phyloP scores from a whole-genome alignment of 2,888 invertebrate species.

The Eugnorisma glareosa region DNA sequence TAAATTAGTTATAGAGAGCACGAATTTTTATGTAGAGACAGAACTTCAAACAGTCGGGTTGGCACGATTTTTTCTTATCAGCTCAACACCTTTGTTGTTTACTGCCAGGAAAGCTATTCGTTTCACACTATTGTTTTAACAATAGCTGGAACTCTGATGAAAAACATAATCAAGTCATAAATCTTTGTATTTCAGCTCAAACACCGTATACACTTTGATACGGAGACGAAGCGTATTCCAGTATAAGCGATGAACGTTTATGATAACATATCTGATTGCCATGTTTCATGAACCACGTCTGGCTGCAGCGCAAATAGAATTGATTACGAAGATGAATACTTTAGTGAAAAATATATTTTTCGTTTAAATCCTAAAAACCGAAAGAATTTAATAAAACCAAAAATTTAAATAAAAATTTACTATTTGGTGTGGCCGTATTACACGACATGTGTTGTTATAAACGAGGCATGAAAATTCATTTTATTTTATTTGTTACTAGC shows the following conservation, averaged over 20 bases:
- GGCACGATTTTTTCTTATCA: not conserved
- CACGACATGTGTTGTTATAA: too few relatives aligned
- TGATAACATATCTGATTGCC: conserved; percentile 57
- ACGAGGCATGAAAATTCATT: not conserved
- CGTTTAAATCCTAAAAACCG: not conserved
- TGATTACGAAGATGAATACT: conserved; percentile 39
- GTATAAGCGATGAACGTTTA: conserved; percentile 40
- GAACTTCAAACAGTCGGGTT: not conserved
- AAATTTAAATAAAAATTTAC: not conserved
- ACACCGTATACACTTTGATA: conserved; percentile 14
- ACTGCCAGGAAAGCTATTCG: not conserved
- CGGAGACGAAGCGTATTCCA: conserved; percentile 25
- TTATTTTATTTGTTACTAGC: not conserved
- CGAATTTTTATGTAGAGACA: not conserved
- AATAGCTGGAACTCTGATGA: not conserved
- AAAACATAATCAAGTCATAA: not conserved
- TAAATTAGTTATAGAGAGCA: not conserved
- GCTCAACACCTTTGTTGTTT: not conserved
- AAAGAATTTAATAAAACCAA: too few relatives aligned
- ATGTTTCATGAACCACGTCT: conserved; percentile 41
- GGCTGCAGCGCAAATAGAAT: conserved; percentile 36
- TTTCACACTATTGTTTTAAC: not conserved
- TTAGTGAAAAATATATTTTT: conserved; percentile 5
- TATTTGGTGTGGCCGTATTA: not conserved
- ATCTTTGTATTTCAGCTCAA: conserved; percentile 20